Evolutionary conservation across 2,113 vertebrate genomes (phyloP), one percentile per base, ranked within the genome.

Genomic region (Coregonus clupeaformis): DNA sequence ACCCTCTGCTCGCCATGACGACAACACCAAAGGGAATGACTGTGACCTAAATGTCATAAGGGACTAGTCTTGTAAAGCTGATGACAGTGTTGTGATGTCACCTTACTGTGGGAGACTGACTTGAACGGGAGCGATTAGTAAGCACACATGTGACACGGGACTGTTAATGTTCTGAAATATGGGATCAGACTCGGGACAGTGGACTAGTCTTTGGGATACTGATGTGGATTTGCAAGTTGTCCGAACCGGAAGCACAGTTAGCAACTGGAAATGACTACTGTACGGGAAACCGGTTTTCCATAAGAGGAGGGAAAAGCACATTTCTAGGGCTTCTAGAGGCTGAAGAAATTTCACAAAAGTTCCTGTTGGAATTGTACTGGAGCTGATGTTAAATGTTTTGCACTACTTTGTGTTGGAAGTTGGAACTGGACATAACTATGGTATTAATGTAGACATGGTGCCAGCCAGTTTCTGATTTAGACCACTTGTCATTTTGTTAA

Each of bases 1-100:
- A 95, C 90, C 0, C 92, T 99, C 73, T 93, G 92, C 83, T 83
- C 88, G 60, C 78, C 86, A 7, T 90, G 90, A 79, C 7, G 32
- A 36, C 30, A 52, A 47, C 64, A 24, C 2, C 1, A 20, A 6
- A 22, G 1, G 0, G 18, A 14, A 0, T n/a, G 27, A 20, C 16
- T 11, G 24, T 20, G 52, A 70, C 20, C 24, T 5, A 20, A 25
- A 3, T 12, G 36, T 24, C n/a, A 49, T 3, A 13, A 16, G 11
- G 47, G 47, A 4, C 14, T 49, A 49, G 47, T 16, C 47, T 49
- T 49, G 36, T 6, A 42, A 42, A 42, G 36, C 36, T 42, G 49
- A 52, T 49, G 14, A n/a, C n/a, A 49, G 14, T 59, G 57, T 59
- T 59, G 6, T n/a, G 20, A 36, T 42, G 7, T 42, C 36, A 0